Percentiles rank a stretch among this genome's conserved stretches.
phyloP scores from a whole-genome alignment of 2,113 vertebrate species.

The western clawed frog (Xenopus tropicalis) region DNA sequence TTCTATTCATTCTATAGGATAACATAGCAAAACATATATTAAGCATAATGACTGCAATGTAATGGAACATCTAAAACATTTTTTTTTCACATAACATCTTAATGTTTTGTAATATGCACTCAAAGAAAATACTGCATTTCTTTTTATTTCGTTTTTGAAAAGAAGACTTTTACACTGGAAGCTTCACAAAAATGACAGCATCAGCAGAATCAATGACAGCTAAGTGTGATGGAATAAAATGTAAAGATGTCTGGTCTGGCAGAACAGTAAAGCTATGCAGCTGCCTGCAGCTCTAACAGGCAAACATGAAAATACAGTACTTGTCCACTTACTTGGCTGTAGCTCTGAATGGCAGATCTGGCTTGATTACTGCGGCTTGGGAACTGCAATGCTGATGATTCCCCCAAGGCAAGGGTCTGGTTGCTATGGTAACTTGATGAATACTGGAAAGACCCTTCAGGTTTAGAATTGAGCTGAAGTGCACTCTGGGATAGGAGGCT shows the following conservation, averaged over 20 bases:
- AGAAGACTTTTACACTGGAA: no score
- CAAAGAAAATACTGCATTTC: no score
- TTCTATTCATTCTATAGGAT: no score
- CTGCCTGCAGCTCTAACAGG: not conserved
- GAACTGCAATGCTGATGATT: conserved; percentile 76
- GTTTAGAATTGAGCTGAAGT: conserved; percentile 96
- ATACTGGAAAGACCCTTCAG: conserved; percentile 96
- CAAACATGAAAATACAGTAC: not conserved
- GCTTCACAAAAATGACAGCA: not conserved
- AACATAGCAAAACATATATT: no score
- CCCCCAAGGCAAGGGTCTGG: conserved; percentile 92
- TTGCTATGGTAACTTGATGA: conserved; percentile 98
- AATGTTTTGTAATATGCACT: no score
- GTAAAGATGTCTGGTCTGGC: no score
- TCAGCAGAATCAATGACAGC: not conserved
- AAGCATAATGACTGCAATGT: no score
- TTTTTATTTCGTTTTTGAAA: no score
- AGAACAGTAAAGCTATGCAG: not conserved
- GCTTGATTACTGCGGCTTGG: conserved; percentile 80
- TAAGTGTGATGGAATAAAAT: not conserved
- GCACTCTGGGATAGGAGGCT: conserved; percentile 95
- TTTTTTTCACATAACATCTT: no score
- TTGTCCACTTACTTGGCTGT: conserved; percentile 84
- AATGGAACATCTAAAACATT: no score
- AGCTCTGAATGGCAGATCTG: conserved; percentile 87